A percentile compares a stretch with the other conserved stretches of the same genome.
These are phyloP conservation scores for Chirona hameri DNA, from an alignment of 2,888 invertebrate genomes.

Conservation along the genomic window DNA sequence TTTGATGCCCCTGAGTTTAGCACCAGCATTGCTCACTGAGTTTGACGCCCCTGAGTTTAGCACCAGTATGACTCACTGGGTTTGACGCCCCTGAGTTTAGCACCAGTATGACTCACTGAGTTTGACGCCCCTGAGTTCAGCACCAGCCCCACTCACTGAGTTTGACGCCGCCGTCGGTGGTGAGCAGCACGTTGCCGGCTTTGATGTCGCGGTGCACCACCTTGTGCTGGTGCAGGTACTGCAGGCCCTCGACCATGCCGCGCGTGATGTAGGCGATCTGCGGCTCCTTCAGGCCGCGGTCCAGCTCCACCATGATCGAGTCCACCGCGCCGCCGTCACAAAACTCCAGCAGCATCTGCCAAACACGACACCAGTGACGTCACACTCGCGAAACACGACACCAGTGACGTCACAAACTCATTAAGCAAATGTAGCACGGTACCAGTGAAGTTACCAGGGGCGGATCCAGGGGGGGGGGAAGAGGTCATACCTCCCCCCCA, in stretches of 20 bases:
- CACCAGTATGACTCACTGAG: no score
- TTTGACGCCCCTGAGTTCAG: no score
- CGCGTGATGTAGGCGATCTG: conserved; percentile 95
- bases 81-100: no score
- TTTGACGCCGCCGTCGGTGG: conserved; percentile 93
- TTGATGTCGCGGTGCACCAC: conserved; percentile 98
- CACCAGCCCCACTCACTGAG: conserved; percentile 63
- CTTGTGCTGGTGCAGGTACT: conserved; percentile 82
- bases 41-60: no score
- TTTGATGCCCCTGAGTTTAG: no score
- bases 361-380: conserved; percentile 41
- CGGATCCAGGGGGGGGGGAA: no score
- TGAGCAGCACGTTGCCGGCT: conserved; percentile 96
- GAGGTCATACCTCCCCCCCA: no score
- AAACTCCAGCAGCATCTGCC: conserved; percentile 95
- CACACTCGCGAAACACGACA: not conserved
- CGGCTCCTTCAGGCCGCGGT: conserved; percentile 87
- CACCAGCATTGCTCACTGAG: no score
- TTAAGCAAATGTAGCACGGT: no score
- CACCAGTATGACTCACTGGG: no score
- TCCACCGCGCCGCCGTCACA: conserved; percentile 99
- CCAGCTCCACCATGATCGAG: conserved; percentile 97
- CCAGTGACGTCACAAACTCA: no score
- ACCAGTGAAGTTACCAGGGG: no score
- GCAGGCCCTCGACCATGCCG: conserved; percentile 84